These are phyloP conservation scores for Vannuccia rotundouncinata DNA, from an alignment of 2,888 invertebrate genomes.

Conservation along the genomic window DNA sequence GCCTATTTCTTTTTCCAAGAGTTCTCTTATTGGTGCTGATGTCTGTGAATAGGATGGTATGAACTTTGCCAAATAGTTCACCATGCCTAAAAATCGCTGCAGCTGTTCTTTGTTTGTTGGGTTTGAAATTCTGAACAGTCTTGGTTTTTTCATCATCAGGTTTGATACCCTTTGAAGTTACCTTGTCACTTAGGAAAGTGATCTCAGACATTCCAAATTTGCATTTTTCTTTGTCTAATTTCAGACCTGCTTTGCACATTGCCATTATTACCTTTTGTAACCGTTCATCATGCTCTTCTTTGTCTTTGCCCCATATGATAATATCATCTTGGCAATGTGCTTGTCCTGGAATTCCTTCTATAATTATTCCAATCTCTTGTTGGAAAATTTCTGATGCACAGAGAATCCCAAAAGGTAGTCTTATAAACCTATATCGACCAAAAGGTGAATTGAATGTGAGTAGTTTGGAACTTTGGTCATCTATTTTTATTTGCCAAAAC, in stretches of 20 bases:
- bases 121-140: not conserved
- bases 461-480: slow-evolving; percentile 36
- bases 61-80: not conserved
- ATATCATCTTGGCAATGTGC: slow-evolving; percentile 40
- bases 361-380: slow-evolving; percentile 38
- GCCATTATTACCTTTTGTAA: not conserved
- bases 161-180: not conserved
- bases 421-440: slow-evolving; percentile 39
- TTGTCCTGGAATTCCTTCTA: slow-evolving; percentile 38
- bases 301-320: slow-evolving; percentile 35
- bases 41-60: not conserved
- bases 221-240: not conserved
- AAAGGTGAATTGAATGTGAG: slow-evolving; percentile 42
- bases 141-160: not conserved
- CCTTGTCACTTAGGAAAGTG: not conserved
- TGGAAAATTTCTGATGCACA: slow-evolving; percentile 39
- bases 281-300: slow-evolving; percentile 30
- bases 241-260: not conserved
- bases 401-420: slow-evolving; percentile 39
- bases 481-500: slow-evolving; percentile 42
- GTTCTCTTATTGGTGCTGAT: not conserved
- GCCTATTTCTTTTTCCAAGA: not conserved
- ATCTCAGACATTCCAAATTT: not conserved
- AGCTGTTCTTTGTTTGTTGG: not conserved
- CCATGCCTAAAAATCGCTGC: not conserved